These are phyloP conservation scores for Denticeps clupeoides DNA, from an alignment of 2,797 vertebrate genomes.

Conservation along the genomic window DNA sequence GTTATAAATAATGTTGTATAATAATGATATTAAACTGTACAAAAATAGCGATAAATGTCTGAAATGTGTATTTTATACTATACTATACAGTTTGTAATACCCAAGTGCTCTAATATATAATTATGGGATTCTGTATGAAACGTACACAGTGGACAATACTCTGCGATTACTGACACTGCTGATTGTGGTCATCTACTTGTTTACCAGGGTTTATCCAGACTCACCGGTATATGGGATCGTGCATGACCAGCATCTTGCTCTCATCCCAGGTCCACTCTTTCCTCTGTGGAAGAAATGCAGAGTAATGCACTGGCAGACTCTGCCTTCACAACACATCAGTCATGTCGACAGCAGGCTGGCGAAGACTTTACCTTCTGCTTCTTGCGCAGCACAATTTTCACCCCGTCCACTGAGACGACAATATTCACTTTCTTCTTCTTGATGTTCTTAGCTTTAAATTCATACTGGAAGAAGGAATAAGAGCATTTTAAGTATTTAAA, in stretches of 20 bases:
- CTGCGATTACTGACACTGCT: no score
- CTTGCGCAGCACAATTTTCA: constrained; percentile 71
- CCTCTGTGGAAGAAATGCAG: no score
- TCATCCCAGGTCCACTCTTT: constrained; percentile 79
- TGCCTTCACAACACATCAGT: no score
- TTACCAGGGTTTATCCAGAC: constrained; percentile 9
- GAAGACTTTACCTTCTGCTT: constrained; percentile 77
- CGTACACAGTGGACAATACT: no score
- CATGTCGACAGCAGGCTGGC: no score
- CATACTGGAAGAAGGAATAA: constrained; percentile 55
- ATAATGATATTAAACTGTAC: not conserved
- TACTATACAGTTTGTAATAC: no score
- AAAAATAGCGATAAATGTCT: not conserved
- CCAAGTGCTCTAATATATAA: no score
- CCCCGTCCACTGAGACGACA: constrained; percentile 71
- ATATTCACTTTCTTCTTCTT: constrained; percentile 86
- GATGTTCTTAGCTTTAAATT: constrained; percentile 85
- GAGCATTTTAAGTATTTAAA: no score
- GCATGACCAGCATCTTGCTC: constrained; percentile 75
- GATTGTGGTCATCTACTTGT: no score
- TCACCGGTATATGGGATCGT: constrained; percentile 72
- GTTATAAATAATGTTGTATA: not conserved
- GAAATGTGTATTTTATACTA: no score
- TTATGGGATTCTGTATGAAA: no score
- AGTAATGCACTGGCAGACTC: no score